Percentiles rank a stretch among this genome's conserved stretches.
Conservation (phyloP, 2,797 vertebrate species). For the Telmatherina bonti region DNA sequence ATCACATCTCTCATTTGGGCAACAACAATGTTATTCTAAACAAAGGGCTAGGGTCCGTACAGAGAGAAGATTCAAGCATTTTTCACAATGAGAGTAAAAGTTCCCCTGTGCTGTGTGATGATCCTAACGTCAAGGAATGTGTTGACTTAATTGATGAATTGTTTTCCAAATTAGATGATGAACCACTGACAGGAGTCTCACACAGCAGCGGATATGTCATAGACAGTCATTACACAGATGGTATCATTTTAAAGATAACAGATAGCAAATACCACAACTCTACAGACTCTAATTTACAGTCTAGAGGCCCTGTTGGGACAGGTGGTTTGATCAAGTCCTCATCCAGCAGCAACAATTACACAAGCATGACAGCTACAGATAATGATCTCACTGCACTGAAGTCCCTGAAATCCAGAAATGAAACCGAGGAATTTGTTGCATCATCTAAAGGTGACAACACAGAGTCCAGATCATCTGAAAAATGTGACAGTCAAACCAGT, state of each 20-base stretch:
- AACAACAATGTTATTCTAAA: constrained; percentile 47
- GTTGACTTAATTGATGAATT: constrained; percentile 78
- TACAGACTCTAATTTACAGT: constrained; percentile 53
- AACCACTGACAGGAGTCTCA: constrained; percentile 71
- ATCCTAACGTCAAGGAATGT: constrained; percentile 69
- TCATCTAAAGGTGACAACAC: constrained; percentile 39
- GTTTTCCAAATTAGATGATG: constrained; percentile 78
- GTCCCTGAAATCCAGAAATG: constrained; percentile 50
- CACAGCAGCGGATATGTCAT: constrained; percentile 55
- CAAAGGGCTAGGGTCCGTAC: constrained; percentile 58
- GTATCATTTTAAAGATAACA: constrained; percentile 70
- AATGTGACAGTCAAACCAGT: constrained; percentile 61
- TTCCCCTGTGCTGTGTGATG: constrained; percentile 45
- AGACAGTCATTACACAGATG: constrained; percentile 68
- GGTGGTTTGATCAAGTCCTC: constrained; percentile 55
- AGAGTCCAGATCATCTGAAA: constrained; percentile 71
- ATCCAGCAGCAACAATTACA: constrained; percentile 55
- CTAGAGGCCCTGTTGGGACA: constrained; percentile 60
- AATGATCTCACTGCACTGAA: constrained; percentile 42
- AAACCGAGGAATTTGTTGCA: constrained; percentile 43
- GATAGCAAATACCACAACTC: constrained; percentile 64
- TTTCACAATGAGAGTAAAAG: constrained; percentile 62
- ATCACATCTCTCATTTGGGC: constrained; percentile 37
- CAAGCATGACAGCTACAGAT: constrained; percentile 38
- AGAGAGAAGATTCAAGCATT: constrained; percentile 73